These are phyloP conservation scores for Epinotia ramella DNA, from an alignment of 2,888 invertebrate species.

Conservation along the genomic window DNA sequence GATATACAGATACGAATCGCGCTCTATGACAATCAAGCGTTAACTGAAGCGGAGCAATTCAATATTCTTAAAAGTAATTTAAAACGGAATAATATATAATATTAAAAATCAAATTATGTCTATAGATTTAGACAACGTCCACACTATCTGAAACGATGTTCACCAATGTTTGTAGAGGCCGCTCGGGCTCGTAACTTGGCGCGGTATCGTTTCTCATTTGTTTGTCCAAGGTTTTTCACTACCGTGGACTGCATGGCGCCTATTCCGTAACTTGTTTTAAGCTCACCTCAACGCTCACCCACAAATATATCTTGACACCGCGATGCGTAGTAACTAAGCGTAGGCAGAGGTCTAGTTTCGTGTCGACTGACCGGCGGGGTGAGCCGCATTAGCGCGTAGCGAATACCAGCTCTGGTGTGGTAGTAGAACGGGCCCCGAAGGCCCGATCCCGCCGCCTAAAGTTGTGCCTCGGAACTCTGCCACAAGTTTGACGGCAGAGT, in stretches of 20 bases:
- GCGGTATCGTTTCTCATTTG: slow-evolving; percentile 52
- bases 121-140: slow-evolving; percentile 41
- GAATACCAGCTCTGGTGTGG: no score
- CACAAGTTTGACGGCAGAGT: slow-evolving; percentile 82
- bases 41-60: slow-evolving; percentile 25
- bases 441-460: slow-evolving; percentile 67
- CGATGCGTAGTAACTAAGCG: no score
- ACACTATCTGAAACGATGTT: slow-evolving; percentile 49
- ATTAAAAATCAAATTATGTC: slow-evolving; percentile 29
- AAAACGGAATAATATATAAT: slow-evolving; percentile 50
- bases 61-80: slow-evolving; percentile 44
- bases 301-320: no score
- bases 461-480: slow-evolving; percentile 77
- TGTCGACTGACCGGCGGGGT: no score
- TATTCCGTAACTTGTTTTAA: no score
- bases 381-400: no score
- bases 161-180: slow-evolving; percentile 58
- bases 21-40: slow-evolving; percentile 54
- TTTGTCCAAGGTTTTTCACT: slow-evolving; percentile 74
- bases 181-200: slow-evolving; percentile 54
- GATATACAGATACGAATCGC: slow-evolving; percentile 69
- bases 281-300: no score
- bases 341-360: no score
- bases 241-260: slow-evolving; percentile 66
- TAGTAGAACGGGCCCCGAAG: slow-evolving; percentile 57